Evolutionary conservation across 2,113 vertebrate genomes (phyloP), one percentile per base, ranked within the genome.

Genomic region (Nansenia antarctica): DNA sequence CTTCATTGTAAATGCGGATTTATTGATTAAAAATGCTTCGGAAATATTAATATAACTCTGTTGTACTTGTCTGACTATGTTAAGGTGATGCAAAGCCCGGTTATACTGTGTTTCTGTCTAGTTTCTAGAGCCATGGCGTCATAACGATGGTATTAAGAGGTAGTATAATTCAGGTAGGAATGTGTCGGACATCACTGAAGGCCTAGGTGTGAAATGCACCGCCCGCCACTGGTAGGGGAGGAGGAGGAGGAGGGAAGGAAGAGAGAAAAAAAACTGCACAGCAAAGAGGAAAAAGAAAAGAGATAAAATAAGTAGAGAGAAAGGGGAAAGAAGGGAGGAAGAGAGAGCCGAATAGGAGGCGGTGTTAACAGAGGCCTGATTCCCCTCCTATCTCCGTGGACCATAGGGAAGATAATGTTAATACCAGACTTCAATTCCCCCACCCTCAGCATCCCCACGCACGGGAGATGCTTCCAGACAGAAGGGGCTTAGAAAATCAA

Each of bases 211-310:
- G n/a, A n/a, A n/a, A n/a, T n/a, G n/a, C n/a, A n/a, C n/a, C n/a
- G n/a, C n/a, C n/a, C n/a, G n/a, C n/a, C n/a, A n/a, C n/a, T n/a
- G n/a, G 18, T 7, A 24, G 49, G 26, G 3, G 52, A 54, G 53
- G 53, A 27, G 9, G 24, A n/a, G 53, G 53, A 55, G 53, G n/a
- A 55, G 53, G 24, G 20, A 22, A 22, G 53, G 12, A 22, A 11
- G 53, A 55, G 26, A 29, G 22, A 55, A 55, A 1, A 27, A 27
- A 55, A 9, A 7, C 24, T 26, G 20, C n/a, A 8, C n/a, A 12
- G 9, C 49, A 22, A 27, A 55, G 22, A 86, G 82, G 76, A 83
- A 85, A 83, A 74, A 84, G 85, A n/a, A n/a, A n/a, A 81, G 86
- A 82, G 85, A 80, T 72, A 81, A 60, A 78, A 67, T 77, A n/a